A percentile compares a stretch with the other conserved stretches of the same genome.
Conservation (phyloP, 2,113 vertebrate species). For the Coreoperca whiteheadi region DNA sequence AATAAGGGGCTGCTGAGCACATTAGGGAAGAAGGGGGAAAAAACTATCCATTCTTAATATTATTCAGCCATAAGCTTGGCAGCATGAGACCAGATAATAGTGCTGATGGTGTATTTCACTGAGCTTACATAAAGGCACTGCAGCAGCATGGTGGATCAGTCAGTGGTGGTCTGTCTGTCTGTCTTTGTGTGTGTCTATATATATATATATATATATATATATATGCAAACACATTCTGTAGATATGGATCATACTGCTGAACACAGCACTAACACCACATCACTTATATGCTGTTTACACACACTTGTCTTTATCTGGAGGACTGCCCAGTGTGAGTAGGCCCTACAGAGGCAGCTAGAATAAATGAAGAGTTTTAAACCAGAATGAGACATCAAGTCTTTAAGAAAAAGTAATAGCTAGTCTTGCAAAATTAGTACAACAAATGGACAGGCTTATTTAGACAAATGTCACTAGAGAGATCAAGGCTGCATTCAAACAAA, state of each 20-base stretch:
- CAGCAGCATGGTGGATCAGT: conserved; percentile 57
- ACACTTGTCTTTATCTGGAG: conserved; percentile 30
- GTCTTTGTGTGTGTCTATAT: too few species aligned
- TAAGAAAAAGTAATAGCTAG: conserved; percentile 12
- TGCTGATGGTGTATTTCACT: conserved; percentile 68
- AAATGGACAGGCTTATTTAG: conserved; percentile 27
- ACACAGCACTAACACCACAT: conserved; percentile 49
- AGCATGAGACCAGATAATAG: conserved; percentile 66
- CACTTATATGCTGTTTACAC: conserved; percentile 51
- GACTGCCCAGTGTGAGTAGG: conserved; percentile 7
- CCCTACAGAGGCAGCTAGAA: conserved; percentile 13
- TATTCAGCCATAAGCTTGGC: conserved; percentile 64
- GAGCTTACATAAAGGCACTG: conserved; percentile 72
- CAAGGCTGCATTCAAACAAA: not conserved
- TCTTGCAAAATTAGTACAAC: conserved; percentile 7
- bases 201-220: conserved; percentile 9
- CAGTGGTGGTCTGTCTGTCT: conserved; percentile 21
- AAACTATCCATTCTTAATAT: conserved; percentile 46
- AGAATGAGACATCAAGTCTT: conserved; percentile 34
- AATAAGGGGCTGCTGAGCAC: conserved; percentile 42
- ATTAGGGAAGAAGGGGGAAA: conserved; percentile 31
- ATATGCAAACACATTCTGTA: conserved; percentile 34
- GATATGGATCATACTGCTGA: conserved; percentile 58
- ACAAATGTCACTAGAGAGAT: conserved; percentile 4
- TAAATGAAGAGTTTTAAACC: conserved; percentile 28